Conservation (phyloP, 2,113 vertebrate genomes). For the Leuciscus idus region DNA sequence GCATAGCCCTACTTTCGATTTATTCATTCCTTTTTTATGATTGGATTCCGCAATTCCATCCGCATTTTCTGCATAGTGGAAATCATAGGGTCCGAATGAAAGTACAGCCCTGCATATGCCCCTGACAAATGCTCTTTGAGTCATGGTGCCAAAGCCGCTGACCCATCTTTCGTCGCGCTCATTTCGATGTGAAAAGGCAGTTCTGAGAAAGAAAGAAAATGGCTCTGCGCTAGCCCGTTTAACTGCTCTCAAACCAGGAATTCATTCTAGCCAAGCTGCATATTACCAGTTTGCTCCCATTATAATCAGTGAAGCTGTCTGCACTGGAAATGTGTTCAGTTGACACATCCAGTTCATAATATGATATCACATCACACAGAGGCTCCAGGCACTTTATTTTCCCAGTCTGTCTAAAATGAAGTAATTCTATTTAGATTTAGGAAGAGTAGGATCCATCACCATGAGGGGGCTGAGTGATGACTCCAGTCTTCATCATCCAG, state of each 20-base stretch:
- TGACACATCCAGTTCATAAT: background rate
- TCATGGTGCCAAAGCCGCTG: background rate
- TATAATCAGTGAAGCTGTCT: background rate
- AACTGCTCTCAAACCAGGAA: background rate
- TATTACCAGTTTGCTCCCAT: background rate
- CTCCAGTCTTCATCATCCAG: background rate
- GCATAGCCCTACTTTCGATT: no score
- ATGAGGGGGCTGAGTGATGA: background rate
- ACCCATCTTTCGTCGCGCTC: background rate
- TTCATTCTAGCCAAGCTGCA: background rate
- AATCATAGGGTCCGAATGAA: background rate
- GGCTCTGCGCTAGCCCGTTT: background rate
- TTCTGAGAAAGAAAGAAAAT: background rate
- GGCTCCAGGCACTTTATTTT: background rate
- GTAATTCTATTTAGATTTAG: no score
- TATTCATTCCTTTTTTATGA: no score
- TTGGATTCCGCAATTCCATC: background rate
- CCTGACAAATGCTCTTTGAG: background rate
- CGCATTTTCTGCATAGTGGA: background rate
- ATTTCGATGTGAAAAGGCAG: background rate
- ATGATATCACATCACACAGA: background rate
- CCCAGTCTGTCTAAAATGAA: background rate
- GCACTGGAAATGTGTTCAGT: background rate
- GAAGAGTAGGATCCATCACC: background rate
- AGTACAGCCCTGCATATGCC: background rate